Conservation (phyloP, 2,113 vertebrate species). For the Puffinus mauretanicus region DNA sequence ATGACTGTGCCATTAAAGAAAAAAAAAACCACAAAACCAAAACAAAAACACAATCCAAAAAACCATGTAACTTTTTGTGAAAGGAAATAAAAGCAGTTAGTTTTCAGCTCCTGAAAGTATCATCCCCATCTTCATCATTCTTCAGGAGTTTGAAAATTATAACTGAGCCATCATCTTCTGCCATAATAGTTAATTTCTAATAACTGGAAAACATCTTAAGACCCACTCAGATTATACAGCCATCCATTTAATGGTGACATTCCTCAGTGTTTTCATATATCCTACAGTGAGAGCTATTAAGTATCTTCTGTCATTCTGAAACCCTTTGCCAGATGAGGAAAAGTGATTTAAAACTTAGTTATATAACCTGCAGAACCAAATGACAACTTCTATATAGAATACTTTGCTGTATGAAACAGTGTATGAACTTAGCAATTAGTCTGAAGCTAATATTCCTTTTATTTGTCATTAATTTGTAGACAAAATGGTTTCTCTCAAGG, state of each 20-base stretch:
- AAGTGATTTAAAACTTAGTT: slow-evolving; percentile 19
- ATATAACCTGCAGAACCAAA: background rate
- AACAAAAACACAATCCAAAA: background rate
- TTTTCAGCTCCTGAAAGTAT: background rate
- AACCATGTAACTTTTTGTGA: background rate
- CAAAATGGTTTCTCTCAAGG: slow-evolving; percentile 31
- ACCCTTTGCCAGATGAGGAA: background rate
- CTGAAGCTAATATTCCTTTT: slow-evolving; percentile 13
- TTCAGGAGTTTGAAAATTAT: background rate
- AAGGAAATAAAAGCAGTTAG: background rate
- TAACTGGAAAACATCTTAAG: background rate
- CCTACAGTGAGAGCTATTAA: background rate
- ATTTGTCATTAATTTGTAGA: slow-evolving; percentile 49
- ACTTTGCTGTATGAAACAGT: background rate
- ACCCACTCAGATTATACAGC: background rate
- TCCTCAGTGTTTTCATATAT: background rate
- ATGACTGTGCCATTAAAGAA: background rate
- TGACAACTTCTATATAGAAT: background rate
- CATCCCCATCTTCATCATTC: background rate
- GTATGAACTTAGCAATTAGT: background rate
- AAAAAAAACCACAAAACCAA: too few relatives aligned
- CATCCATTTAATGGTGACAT: slow-evolving; percentile 2
- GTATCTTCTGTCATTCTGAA: slow-evolving; percentile 2
- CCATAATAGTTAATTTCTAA: background rate
- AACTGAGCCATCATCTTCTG: background rate